A percentile compares a stretch with the other conserved stretches of the same genome.
Conservation (phyloP, 2,113 vertebrate genomes). For the Phylloscopus trochilus region DNA sequence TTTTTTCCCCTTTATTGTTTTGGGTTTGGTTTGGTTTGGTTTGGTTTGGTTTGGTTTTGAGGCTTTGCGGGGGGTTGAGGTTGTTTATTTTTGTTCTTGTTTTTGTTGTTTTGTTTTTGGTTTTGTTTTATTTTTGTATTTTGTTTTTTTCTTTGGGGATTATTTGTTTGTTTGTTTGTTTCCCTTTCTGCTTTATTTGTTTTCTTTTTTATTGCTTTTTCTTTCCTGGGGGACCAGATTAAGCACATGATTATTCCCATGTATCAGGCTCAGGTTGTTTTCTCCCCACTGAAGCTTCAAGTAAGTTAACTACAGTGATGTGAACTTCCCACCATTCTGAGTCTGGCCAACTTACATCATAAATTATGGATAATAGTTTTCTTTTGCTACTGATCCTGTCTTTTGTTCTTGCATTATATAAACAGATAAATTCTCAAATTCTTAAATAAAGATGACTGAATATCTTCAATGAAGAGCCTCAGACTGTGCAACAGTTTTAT, state of each 20-base stretch:
- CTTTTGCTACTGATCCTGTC: neutral
- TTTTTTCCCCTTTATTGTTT: neutral
- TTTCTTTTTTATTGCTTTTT: fast-evolving
- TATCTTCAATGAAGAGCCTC: neutral
- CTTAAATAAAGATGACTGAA: neutral
- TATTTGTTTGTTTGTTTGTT: neutral
- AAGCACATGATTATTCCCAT: neutral
- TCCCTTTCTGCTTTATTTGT: neutral
- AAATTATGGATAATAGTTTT: neutral
- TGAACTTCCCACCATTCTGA: fast-evolving
- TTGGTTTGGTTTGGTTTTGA: neutral
- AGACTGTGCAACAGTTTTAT: neutral
- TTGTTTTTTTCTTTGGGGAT: neutral
- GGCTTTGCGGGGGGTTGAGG: neutral
- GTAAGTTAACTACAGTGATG: neutral
- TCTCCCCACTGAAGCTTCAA: neutral
- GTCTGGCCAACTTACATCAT: neutral
- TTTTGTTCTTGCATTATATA: neutral
- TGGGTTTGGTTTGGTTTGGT: neutral
- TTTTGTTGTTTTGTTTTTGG: neutral
- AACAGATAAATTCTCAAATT: neutral
- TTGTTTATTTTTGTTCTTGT: fast-evolving
- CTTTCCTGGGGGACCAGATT: neutral
- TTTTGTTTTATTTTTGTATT: neutral
- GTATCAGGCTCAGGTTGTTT: neutral